These are phyloP conservation scores for Drosophila mimetica DNA, from an alignment of 2,888 invertebrate genomes.

Conservation along the genomic window DNA sequence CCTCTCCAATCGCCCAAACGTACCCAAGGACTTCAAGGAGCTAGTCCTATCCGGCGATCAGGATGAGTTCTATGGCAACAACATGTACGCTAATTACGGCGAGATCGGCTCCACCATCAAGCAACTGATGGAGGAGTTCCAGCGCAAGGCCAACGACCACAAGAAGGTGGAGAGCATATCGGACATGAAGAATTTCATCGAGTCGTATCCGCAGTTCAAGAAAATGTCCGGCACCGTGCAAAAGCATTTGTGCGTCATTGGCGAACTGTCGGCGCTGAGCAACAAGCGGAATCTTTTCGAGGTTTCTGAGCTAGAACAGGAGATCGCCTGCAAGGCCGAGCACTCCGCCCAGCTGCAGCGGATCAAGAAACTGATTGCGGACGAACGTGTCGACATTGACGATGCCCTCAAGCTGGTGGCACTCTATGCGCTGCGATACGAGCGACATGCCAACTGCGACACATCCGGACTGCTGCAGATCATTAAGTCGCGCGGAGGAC, in stretches of 20 bases:
- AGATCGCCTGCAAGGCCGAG: slow-evolving; percentile 94
- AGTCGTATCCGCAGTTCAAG: slow-evolving; percentile 99
- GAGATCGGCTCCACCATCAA: slow-evolving; percentile 99
- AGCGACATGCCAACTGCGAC: slow-evolving; percentile 94
- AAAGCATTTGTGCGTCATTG: slow-evolving; percentile 98
- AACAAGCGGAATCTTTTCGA: slow-evolving; percentile 91
- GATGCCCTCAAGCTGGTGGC: slow-evolving; percentile 96
- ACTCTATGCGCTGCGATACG: slow-evolving; percentile 96
- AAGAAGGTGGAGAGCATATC: slow-evolving; percentile 94
- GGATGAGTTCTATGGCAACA: slow-evolving; percentile 98
- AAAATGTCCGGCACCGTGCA: slow-evolving; percentile 98
- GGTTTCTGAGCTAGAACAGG: slow-evolving; percentile 97
- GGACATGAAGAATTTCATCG: slow-evolving; percentile 99
- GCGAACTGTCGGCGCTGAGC: slow-evolving; percentile 95
- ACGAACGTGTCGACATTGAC: slow-evolving; percentile 89
- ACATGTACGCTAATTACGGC: slow-evolving; percentile 98
- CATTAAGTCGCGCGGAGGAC: slow-evolving; percentile 89
- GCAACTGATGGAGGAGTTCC: slow-evolving; percentile 98
- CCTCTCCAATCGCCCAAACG: slow-evolving; percentile 92
- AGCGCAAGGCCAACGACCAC: slow-evolving; percentile 92
- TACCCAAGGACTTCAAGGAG: slow-evolving; percentile 95
- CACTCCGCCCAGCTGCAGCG: slow-evolving; percentile 92
- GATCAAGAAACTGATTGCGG: slow-evolving; percentile 91
- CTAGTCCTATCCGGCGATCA: slow-evolving; percentile 97
- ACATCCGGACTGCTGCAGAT: slow-evolving; percentile 90